Percentiles rank a stretch among this genome's conserved stretches.
phyloP scores from a whole-genome alignment of 2,113 vertebrate genomes.

The Oryzias javanicus region DNA sequence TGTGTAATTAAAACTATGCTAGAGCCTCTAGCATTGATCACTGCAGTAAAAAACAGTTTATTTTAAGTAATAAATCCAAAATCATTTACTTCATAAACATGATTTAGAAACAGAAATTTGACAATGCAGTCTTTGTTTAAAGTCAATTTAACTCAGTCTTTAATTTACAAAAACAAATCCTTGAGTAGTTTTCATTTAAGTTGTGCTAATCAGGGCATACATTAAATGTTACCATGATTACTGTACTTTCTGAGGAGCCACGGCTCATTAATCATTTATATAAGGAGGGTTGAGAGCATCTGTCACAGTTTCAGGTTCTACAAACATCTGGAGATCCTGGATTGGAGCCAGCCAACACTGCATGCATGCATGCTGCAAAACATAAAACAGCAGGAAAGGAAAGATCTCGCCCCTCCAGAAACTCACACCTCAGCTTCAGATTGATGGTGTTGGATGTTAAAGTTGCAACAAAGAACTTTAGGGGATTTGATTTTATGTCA shows the following conservation, averaged over 20 bases:
- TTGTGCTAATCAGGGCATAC: conserved; percentile 1
- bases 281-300: conserved; percentile 44
- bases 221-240: neutral
- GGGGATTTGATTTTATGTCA: too few species aligned
- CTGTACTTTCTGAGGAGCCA: conserved; percentile 17
- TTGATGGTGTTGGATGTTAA: neutral
- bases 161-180: too few species aligned
- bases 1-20: too few species aligned
- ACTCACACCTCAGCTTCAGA: neutral
- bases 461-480: too few species aligned
- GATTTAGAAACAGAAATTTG: too few species aligned
- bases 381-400: neutral
- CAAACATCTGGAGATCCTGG: conserved; percentile 58
- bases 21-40: too few species aligned
- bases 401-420: neutral
- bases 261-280: conserved; percentile 51
- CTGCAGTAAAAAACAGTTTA: too few species aligned
- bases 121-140: too few species aligned
- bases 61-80: too few species aligned
- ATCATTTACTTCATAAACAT: too few species aligned
- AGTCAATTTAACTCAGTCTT: too few species aligned
- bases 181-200: neutral
- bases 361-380: conserved; percentile 1
- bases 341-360: conserved; percentile 42
- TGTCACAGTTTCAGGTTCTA: conserved; percentile 35